Evolutionary conservation across 2,113 vertebrate species (phyloP).

Genomic region (Brienomyrus longianalis): DNA sequence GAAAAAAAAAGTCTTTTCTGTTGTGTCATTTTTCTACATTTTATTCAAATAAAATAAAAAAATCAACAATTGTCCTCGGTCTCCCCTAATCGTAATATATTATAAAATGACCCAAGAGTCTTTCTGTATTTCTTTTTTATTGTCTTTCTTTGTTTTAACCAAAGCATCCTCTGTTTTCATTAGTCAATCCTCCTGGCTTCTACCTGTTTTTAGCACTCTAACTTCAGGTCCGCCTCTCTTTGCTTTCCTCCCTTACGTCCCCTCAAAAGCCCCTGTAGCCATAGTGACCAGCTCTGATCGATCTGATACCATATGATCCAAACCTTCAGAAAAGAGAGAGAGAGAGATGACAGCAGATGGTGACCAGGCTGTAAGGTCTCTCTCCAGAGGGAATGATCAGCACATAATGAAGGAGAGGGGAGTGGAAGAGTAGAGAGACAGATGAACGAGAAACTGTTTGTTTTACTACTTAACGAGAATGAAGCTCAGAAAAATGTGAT

Average conservation of each 20-base stretch:
- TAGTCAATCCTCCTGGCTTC: neutral
- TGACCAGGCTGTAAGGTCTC: conserved; percentile 71
- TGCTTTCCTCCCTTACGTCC: conserved; percentile 37
- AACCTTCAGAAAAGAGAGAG: conserved; percentile 65
- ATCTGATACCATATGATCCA: conserved; percentile 81
- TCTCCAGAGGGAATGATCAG: conserved; percentile 63
- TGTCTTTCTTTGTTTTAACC: neutral
- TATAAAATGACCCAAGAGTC: neutral
- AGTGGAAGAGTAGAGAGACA: conserved; percentile 1
- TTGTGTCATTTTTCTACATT: neutral
- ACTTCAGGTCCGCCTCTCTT: conserved; percentile 7
- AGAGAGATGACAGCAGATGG: conserved; percentile 66
- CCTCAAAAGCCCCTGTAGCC: conserved; percentile 68
- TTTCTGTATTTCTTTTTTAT: neutral
- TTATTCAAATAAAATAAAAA: neutral
- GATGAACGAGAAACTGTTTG: neutral
- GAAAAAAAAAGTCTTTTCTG: neutral
- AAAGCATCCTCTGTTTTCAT: neutral
- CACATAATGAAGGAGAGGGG: conserved; percentile 22
- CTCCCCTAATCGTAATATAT: neutral
- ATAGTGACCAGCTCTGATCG: conserved; percentile 79
- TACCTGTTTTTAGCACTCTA: conserved; percentile 15
- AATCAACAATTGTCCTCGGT: neutral
- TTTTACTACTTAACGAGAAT: neutral
- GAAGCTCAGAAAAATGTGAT: neutral